phyloP scores from a whole-genome alignment of 2,888 invertebrate species.

The Thysanoteuthis rhombus region DNA sequence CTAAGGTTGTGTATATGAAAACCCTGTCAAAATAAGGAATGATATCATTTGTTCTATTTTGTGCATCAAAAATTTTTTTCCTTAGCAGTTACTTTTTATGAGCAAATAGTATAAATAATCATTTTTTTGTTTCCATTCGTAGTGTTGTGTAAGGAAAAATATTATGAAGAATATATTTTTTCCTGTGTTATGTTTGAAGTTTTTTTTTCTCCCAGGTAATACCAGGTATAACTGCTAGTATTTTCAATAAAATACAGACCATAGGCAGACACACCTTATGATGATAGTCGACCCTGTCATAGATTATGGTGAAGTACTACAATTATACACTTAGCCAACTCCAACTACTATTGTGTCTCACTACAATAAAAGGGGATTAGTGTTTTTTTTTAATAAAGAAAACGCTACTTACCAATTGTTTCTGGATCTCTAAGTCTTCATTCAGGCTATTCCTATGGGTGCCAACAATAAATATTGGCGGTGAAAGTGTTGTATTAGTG shows the following conservation, averaged over 20 bases:
- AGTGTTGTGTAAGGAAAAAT: too few species aligned
- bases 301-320: neutral
- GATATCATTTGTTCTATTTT: too few species aligned
- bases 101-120: too few species aligned
- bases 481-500: constrained; percentile 58
- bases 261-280: neutral
- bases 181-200: too few species aligned
- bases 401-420: constrained; percentile 42
- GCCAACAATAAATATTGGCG: constrained; percentile 68
- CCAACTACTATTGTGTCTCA: neutral
- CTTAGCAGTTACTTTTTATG: too few species aligned
- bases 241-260: neutral
- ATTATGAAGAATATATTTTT: too few species aligned
- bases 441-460: constrained; percentile 64
- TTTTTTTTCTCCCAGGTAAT: too few species aligned
- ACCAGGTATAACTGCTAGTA: too few species aligned
- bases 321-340: neutral
- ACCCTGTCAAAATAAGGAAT: too few species aligned
- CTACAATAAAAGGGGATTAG: neutral
- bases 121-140: too few species aligned
- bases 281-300: neutral
- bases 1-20: too few species aligned
- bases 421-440: constrained; percentile 48
- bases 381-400: neutral
- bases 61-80: too few species aligned